Conservation (phyloP, 2,797 vertebrate species). For the Aythya fuligula region DNA sequence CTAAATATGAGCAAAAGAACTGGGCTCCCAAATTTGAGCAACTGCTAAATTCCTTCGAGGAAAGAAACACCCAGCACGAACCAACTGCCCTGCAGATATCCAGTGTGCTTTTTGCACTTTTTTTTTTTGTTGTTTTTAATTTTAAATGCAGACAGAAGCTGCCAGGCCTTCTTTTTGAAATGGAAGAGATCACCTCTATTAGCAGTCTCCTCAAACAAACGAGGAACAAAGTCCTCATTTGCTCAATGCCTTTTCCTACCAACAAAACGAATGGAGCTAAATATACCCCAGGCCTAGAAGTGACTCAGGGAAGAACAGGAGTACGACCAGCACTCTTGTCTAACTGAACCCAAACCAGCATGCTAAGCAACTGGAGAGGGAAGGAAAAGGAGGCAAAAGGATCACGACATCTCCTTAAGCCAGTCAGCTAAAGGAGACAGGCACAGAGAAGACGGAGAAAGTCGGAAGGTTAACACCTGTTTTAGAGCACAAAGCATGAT, state of each 20-base stretch:
- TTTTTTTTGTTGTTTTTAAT: background rate
- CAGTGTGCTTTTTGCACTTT: background rate
- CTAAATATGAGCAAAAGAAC: slow-evolving; percentile 1
- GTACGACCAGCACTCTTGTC: background rate
- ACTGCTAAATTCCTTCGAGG: background rate
- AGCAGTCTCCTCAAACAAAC: background rate
- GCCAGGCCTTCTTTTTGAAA: background rate
- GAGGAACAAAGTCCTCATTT: background rate
- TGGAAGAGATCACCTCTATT: background rate
- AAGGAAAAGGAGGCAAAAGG: background rate
- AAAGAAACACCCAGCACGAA: background rate
- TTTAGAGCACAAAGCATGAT: background rate
- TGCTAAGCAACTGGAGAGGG: background rate
- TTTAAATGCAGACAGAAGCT: background rate
- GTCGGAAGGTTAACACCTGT: background rate
- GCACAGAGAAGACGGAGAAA: background rate
- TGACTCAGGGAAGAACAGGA: background rate
- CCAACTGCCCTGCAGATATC: background rate
- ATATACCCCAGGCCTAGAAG: background rate
- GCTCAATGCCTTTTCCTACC: background rate
- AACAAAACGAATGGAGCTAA: background rate
- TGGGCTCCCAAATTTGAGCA: background rate
- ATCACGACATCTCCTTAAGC: background rate
- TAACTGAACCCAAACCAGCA: background rate
- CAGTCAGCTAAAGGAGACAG: background rate